phyloP scores from a whole-genome alignment of 2,797 vertebrate genomes.

The Echiichthys vipera region DNA sequence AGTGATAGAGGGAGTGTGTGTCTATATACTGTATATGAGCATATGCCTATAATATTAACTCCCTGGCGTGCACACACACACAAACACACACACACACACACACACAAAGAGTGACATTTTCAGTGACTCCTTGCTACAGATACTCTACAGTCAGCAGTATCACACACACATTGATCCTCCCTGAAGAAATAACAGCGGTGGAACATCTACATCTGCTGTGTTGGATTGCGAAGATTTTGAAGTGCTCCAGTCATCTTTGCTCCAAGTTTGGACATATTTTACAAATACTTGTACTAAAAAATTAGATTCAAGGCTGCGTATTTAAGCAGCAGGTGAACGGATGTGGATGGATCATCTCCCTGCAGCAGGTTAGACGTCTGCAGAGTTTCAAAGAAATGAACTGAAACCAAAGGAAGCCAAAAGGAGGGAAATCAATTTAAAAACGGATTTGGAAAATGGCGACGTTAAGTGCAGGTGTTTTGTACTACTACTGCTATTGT shows the following conservation, averaged over 20 bases:
- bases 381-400: background rate
- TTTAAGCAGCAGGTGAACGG: background rate
- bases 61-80: conserved; percentile 10
- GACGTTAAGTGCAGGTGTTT: background rate
- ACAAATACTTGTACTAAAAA: no score
- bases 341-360: background rate
- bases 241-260: background rate
- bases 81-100: background rate
- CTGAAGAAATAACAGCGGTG: background rate
- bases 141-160: conserved; percentile 42
- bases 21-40: background rate
- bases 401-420: background rate
- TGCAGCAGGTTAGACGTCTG: background rate
- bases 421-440: background rate
- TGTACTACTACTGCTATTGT: no score
- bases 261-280: background rate
- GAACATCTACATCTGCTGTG: background rate
- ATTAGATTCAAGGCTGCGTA: background rate
- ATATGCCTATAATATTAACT: background rate
- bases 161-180: background rate
- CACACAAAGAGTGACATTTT: conserved; percentile 34
- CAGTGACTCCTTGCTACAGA: conserved; percentile 37
- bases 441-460: background rate
- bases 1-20: background rate
- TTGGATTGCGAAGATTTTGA: background rate